phyloP scores from a whole-genome alignment of 2,888 invertebrate species.

The Thereva nobilitata region DNA sequence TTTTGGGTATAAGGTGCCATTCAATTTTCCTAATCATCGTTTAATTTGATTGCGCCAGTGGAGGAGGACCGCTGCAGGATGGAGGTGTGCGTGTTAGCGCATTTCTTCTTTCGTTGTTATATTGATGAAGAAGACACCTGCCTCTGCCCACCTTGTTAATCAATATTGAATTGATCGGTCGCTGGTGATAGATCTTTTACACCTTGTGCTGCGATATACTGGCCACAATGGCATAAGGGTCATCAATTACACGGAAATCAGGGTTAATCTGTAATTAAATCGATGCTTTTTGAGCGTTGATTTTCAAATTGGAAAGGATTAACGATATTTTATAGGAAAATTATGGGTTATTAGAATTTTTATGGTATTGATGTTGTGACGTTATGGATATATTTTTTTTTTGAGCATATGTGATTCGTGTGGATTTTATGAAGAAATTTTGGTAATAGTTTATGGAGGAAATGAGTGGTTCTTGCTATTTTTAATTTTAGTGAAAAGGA shows the following conservation, averaged over 20 bases:
- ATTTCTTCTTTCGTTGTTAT: not conserved
- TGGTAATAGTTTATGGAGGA: too few relatives aligned
- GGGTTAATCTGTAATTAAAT: constrained; percentile 32
- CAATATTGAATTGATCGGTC: constrained; percentile 31
- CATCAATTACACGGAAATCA: constrained; percentile 26
- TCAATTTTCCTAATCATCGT: constrained; percentile 30
- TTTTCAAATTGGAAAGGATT: too few relatives aligned
- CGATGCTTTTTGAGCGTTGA: not conserved
- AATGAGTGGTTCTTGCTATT: too few relatives aligned
- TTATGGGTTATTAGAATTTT: too few relatives aligned
- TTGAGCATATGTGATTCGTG: too few relatives aligned
- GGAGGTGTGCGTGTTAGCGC: constrained; percentile 11
- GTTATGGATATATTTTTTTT: too few relatives aligned
- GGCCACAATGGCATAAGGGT: not conserved
- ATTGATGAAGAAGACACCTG: constrained; percentile 15
- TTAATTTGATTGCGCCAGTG: constrained; percentile 23
- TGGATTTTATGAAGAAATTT: too few relatives aligned
- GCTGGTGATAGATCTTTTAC: constrained; percentile 33
- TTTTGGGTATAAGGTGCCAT: constrained; percentile 24
- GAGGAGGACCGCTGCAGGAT: not conserved
- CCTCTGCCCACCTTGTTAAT: constrained; percentile 17
- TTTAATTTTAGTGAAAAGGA: too few relatives aligned
- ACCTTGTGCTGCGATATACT: constrained; percentile 28
- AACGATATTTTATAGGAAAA: too few relatives aligned
- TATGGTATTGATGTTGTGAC: too few relatives aligned